Evolutionary conservation across 2,113 vertebrate genomes (phyloP).

Genomic region (Gymnarchus niloticus): DNA sequence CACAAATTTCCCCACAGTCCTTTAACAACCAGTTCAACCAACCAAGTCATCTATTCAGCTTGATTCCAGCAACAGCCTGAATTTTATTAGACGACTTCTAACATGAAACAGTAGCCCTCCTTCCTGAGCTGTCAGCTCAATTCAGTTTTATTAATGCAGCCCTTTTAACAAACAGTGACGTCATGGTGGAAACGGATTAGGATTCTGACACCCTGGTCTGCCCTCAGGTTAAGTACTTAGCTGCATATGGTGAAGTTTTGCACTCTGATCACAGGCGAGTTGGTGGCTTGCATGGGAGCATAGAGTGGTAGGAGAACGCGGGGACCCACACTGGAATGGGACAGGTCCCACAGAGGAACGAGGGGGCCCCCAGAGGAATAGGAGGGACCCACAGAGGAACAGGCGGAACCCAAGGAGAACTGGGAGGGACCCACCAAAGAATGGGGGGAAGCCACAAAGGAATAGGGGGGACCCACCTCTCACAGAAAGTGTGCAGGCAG

Average conservation of each 20-base stretch:
- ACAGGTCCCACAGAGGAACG: too few relatives aligned
- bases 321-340: too few relatives aligned
- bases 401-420: neutral
- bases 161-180: too few relatives aligned
- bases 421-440: neutral
- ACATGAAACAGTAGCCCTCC: neutral
- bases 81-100: neutral
- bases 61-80: neutral
- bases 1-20: neutral
- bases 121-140: too few relatives aligned
- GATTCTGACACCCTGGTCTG: neutral
- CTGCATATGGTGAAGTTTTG: neutral
- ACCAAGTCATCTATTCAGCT: neutral
- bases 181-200: neutral
- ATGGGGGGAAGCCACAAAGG: conserved; percentile 48
- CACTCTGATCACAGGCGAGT: neutral
- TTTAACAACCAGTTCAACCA: neutral
- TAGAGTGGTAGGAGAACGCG: neutral
- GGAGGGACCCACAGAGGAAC: too few relatives aligned
- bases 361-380: too few relatives aligned
- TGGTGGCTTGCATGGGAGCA: neutral
- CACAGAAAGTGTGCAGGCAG: conserved; percentile 93
- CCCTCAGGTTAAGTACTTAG: neutral
- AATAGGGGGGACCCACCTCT: conserved; percentile 75
- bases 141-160: too few relatives aligned